Base-by-base conservation (phyloP, 1,140 invertebrate genomes). In the Pseudachorutes palmiensis region DNA sequence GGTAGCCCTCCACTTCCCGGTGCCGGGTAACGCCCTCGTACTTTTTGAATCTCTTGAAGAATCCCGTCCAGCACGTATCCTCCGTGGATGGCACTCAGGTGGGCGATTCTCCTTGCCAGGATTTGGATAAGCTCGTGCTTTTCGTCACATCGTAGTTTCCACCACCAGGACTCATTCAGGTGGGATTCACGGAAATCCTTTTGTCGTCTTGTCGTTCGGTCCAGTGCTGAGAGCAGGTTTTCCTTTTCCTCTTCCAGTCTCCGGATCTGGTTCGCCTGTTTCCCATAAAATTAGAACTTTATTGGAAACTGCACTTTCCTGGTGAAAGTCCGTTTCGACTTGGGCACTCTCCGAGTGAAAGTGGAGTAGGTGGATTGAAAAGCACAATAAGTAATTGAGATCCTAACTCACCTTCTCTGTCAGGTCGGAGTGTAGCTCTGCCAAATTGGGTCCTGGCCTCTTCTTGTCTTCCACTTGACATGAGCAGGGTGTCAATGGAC, bases 61-160 rank as follows among this genome's bases (percentile, higher is more conserved):
- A 74, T 71, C 32, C 69, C 68, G 14, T 71, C 64, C 24, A 74
- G 33, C 41, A 69, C 70, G 48, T 62, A 70, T 1, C 70, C 72
- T 3, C 64, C 26, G 55, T 71, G 70, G 1, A 68, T 68, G 1
- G 64, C 70, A 70, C 68, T 67, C 22, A 74, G 41, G 28, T 74
- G 72, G 45, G 70, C 68, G 31, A 74, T 68, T 9, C 70, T 32
- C 31, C 68, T 57, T 26, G 70, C 70, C n/a, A 74, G 60, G 9
- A 70, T n/a, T 30, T 68, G 64, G 31, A 74, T 71, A 33, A 74
- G 36, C 9, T 61, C 59, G 61, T 74, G 71, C 64, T 74, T 74
- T 29, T 74, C 67, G 14, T 64, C 51, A 65, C 72, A 74, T 55
- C 72, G 48, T 22, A 57, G 55, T 62, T 68, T 70, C 65, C 70